Evolutionary conservation across 1,140 invertebrate species (phyloP).

Genomic region (Drosophila sproati): DNA sequence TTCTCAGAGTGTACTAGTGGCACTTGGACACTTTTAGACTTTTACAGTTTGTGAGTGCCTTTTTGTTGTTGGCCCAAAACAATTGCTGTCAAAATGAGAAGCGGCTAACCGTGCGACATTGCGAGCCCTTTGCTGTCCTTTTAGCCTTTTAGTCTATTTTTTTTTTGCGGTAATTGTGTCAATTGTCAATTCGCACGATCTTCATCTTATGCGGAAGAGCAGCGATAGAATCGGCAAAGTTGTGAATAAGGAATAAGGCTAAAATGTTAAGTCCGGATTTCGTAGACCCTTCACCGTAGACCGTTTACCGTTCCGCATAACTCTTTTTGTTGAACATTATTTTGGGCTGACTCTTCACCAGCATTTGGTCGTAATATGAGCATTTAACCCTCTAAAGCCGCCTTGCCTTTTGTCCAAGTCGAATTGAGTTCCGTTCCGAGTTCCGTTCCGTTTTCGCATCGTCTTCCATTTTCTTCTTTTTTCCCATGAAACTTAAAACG

Average conservation of each 20-base stretch:
- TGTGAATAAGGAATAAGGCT: slow-evolving; percentile 18
- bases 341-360: slow-evolving; percentile 61
- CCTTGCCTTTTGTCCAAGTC: slow-evolving; percentile 19
- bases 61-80: slow-evolving; percentile 60
- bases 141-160: slow-evolving; percentile 6
- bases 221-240: slow-evolving; percentile 42
- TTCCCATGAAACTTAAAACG: slow-evolving; percentile 78
- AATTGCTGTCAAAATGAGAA: slow-evolving; percentile 71
- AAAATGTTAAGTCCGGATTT: slow-evolving; percentile 26
- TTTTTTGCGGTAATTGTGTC: slow-evolving; percentile 65
- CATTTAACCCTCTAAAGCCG: slow-evolving; percentile 66
- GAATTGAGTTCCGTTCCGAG: neutral
- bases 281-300: neutral
- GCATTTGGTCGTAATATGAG: slow-evolving; percentile 67
- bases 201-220: slow-evolving; percentile 44
- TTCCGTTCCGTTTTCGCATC: slow-evolving; percentile 39
- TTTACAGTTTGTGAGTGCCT: slow-evolving; percentile 15
- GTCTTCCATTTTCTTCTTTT: slow-evolving; percentile 32
- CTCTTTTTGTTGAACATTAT: slow-evolving; percentile 61
- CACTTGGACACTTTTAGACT: neutral
- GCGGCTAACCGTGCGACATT: slow-evolving; percentile 26
- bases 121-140: neutral
- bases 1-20: neutral
- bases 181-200: slow-evolving; percentile 77
- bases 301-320: slow-evolving; percentile 57